Conservation (phyloP, 2,113 vertebrate species). For the Sylvilagus bachmani region DNA sequence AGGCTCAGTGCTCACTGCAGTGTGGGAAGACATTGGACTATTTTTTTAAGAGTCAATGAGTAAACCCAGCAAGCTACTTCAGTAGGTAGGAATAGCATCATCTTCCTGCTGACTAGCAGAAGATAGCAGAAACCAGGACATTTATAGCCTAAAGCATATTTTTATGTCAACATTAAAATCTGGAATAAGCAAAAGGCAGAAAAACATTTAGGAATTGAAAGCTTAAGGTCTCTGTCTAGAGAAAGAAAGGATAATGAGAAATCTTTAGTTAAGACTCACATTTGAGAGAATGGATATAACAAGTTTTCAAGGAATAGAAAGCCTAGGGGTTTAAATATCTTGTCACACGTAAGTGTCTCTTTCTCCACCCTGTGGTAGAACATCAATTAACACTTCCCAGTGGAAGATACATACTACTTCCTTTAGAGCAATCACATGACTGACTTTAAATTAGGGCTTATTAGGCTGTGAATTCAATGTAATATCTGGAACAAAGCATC, state of each 20-base stretch:
- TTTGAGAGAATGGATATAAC: not conserved
- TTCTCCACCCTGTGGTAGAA: not conserved
- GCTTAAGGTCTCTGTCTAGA: not conserved
- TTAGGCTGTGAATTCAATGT: not conserved
- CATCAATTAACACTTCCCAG: not conserved
- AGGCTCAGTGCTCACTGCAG: not conserved
- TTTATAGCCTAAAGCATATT: not conserved
- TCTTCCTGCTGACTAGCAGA: not conserved
- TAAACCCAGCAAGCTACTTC: not conserved
- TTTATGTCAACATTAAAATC: constrained; percentile 24
- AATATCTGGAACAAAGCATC: not conserved
- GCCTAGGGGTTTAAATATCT: not conserved
- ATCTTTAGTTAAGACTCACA: not conserved
- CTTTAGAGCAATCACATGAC: not conserved
- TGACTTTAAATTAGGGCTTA: not conserved
- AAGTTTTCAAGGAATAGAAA: not conserved
- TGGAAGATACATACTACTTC: not conserved
- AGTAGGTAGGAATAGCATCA: not conserved
- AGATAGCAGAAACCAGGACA: not conserved
- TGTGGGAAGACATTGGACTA: not conserved
- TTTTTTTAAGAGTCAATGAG: not conserved
- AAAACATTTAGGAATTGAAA: not conserved
- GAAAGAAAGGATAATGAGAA: not conserved
- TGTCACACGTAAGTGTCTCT: not conserved
- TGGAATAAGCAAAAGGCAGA: constrained; percentile 35